These are phyloP conservation scores for Coranthus polyacanthus DNA, from an alignment of 2,797 vertebrate species.

Conservation along the genomic window DNA sequence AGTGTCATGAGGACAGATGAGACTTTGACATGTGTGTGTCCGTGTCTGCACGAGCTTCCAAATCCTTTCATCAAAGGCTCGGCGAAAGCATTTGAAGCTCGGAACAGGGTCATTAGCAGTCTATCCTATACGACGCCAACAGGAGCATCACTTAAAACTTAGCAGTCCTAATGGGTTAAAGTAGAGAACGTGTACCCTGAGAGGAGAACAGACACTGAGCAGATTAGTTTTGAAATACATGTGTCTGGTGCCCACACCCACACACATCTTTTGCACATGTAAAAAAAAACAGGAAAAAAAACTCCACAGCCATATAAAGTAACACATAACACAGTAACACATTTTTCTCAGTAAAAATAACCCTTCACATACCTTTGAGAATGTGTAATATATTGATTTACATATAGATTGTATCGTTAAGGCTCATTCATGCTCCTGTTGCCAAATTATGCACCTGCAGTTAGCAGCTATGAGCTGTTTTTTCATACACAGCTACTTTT, in stretches of 20 bases:
- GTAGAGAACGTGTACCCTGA: background rate
- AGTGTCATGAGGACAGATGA: conserved; percentile 23
- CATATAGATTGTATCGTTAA: conserved; percentile 27
- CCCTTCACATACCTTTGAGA: background rate
- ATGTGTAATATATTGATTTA: conserved; percentile 10
- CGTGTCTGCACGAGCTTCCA: conserved; percentile 20
- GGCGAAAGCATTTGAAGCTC: conserved; percentile 45
- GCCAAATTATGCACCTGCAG: conserved; percentile 1
- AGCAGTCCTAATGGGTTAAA: conserved; percentile 14
- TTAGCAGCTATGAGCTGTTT: background rate
- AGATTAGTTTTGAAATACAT: conserved; percentile 16
- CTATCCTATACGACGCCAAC: conserved; percentile 28
- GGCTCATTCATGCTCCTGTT: background rate
- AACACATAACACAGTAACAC: no score
- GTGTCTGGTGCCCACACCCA: background rate
- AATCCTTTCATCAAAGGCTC: conserved; percentile 57
- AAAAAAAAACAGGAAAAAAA: background rate
- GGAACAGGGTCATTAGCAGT: conserved; percentile 49
- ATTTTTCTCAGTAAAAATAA: background rate
- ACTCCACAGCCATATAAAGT: no score
- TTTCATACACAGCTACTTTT: background rate
- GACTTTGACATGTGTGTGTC: conserved; percentile 19
- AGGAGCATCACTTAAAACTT: conserved; percentile 26
- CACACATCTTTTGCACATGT: background rate
- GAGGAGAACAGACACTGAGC: conserved; percentile 26